A percentile compares a stretch with the other conserved stretches of the same genome.
phyloP scores from a whole-genome alignment of 1,140 invertebrate genomes.

The Schlechtendalia chinensis region DNA sequence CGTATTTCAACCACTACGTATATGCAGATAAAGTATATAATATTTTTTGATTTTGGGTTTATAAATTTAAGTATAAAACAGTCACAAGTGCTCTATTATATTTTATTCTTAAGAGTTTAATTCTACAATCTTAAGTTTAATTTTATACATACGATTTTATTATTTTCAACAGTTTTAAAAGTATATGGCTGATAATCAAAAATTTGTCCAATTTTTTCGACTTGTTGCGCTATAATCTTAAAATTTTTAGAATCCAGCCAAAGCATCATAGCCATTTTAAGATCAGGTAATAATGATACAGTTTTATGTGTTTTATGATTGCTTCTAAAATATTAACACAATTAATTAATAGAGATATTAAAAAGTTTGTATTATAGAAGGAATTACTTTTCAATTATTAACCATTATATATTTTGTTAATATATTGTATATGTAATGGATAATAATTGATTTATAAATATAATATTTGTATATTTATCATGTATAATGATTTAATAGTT shows the following conservation, averaged over 20 bases:
- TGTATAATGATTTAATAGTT: too few species aligned
- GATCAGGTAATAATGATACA: background rate
- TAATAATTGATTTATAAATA: background rate
- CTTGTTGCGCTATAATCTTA: background rate
- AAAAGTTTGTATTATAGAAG: background rate
- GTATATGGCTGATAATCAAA: background rate
- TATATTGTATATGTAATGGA: background rate
- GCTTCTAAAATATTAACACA: background rate
- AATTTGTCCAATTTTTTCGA: background rate
- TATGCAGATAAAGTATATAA: too few species aligned
- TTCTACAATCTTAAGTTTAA: background rate
- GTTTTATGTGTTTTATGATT: background rate
- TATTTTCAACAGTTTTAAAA: background rate
- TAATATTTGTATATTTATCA: too few species aligned
- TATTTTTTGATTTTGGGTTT: too few species aligned
- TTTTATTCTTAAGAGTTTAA: background rate
- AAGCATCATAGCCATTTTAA: slow-evolving; percentile 7
- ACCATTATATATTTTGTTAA: background rate
- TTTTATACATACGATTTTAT: background rate
- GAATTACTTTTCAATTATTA: background rate
- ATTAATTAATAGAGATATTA: background rate
- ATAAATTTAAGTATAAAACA: background rate
- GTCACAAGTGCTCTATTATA: too few species aligned
- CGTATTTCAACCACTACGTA: too few species aligned
- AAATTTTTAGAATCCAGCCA: background rate